These are phyloP conservation scores for Gorsachius magnificus DNA, from an alignment of 2,797 vertebrate genomes.

Conservation along the genomic window DNA sequence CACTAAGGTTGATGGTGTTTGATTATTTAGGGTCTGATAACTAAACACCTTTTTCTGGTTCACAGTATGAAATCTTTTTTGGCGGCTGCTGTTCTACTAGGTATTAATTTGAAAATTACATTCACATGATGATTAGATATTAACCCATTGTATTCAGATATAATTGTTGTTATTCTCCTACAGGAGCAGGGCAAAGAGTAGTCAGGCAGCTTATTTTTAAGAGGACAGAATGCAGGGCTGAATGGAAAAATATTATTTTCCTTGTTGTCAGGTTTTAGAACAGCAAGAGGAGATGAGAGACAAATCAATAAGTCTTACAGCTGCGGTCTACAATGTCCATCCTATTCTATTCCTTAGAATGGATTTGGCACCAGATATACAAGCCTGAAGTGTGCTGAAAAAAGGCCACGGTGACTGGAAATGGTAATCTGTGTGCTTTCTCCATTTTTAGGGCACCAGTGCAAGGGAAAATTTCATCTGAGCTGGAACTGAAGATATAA, in stretches of 20 bases:
- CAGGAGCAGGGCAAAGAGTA: background rate
- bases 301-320: background rate
- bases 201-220: background rate
- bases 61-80: background rate
- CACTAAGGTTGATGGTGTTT: background rate
- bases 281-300: background rate
- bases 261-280: slow-evolving; percentile 5
- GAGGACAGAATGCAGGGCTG: background rate
- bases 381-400: background rate
- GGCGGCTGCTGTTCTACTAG: background rate
- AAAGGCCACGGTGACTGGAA: background rate
- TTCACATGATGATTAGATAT: background rate
- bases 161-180: background rate
- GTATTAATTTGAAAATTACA: background rate
- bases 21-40: background rate
- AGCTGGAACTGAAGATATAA: slow-evolving; percentile 1
- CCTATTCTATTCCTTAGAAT: background rate
- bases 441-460: background rate
- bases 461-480: background rate
- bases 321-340: background rate
- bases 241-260: background rate
- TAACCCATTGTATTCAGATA: background rate
- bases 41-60: background rate
- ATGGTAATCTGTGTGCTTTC: background rate
- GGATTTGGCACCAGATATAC: background rate